A percentile compares a stretch with the other conserved stretches of the same genome.
Evolutionary conservation across 2,888 invertebrate genomes (phyloP).

Genomic region (Acrocera orbiculus): DNA sequence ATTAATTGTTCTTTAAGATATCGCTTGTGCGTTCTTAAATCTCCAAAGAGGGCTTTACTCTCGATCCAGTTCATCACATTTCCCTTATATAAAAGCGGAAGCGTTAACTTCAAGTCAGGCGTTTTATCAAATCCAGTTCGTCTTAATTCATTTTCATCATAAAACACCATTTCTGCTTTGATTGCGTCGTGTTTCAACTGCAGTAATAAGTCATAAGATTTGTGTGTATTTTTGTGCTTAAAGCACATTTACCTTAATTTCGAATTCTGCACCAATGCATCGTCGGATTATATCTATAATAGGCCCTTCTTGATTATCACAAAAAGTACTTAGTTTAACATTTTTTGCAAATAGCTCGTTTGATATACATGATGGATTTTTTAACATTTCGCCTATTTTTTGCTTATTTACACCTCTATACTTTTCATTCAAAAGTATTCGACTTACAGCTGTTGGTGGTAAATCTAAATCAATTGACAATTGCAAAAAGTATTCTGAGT

Average conservation of each 20-base stretch:
- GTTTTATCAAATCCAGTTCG: slow-evolving; percentile 84
- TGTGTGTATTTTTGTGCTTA: slow-evolving; percentile 36
- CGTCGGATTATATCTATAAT: slow-evolving; percentile 60
- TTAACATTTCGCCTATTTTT: slow-evolving; percentile 20
- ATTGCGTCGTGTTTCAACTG: slow-evolving; percentile 25
- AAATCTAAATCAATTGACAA: slow-evolving; percentile 19
- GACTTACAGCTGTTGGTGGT: slow-evolving; percentile 22
- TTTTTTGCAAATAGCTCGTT: slow-evolving; percentile 22
- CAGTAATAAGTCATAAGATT: too few species aligned
- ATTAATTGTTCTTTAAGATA: slow-evolving; percentile 71
- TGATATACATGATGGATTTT: slow-evolving; percentile 22
- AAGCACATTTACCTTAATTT: slow-evolving; percentile 43
- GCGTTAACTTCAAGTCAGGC: slow-evolving; percentile 78
- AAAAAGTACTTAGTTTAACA: slow-evolving; percentile 46
- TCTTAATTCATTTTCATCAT: slow-evolving; percentile 64
- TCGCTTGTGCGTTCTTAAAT: slow-evolving; percentile 57
- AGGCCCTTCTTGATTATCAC: slow-evolving; percentile 74
- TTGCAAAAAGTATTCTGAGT: slow-evolving; percentile 16
- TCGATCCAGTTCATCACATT: slow-evolving; percentile 88
- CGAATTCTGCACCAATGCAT: slow-evolving; percentile 71
- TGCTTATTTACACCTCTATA: slow-evolving; percentile 19
- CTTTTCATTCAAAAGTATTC: slow-evolving; percentile 22
- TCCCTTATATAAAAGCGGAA: slow-evolving; percentile 73
- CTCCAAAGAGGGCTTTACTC: slow-evolving; percentile 90
- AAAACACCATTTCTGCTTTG: slow-evolving; percentile 40